phyloP scores from a whole-genome alignment of 2,797 vertebrate species.

The Phyllotis vaccarum region DNA sequence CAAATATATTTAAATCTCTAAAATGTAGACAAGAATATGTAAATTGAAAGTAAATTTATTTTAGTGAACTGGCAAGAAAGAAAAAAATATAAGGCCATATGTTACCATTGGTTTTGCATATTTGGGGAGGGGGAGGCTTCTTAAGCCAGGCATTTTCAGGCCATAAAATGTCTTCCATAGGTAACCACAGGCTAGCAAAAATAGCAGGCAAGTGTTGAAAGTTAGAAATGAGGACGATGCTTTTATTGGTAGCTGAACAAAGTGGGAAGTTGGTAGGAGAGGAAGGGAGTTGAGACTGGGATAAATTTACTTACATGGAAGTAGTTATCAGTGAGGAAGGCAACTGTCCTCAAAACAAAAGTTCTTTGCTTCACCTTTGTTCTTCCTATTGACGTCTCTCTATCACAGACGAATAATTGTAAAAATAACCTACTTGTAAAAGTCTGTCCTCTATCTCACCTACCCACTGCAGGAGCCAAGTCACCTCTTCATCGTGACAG shows the following conservation, averaged over 20 bases:
- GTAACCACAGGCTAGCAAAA: constrained; percentile 79
- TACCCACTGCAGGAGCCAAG: neutral
- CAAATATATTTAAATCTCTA: constrained; percentile 83
- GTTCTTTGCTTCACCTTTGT: constrained; percentile 55
- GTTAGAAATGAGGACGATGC: constrained; percentile 79
- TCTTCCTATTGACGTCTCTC: neutral
- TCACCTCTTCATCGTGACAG: neutral
- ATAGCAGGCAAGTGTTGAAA: constrained; percentile 68
- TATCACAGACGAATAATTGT: neutral
- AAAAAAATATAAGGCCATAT: constrained; percentile 84
- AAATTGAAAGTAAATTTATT: constrained; percentile 85
- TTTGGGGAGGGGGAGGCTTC: constrained; percentile 72
- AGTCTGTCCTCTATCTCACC: neutral
- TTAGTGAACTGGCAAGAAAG: constrained; percentile 84
- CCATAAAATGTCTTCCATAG: constrained; percentile 81
- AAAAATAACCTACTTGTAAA: neutral
- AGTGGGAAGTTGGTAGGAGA: constrained; percentile 56
- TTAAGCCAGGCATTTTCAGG: constrained; percentile 80
- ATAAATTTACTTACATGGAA: constrained; percentile 47
- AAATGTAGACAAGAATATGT: constrained; percentile 85
- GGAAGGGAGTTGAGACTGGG: constrained; percentile 35
- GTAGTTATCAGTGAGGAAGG: neutral
- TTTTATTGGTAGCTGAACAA: constrained; percentile 68
- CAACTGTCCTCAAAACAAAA: constrained; percentile 16
- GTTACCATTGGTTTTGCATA: constrained; percentile 85